A percentile compares a stretch with the other conserved stretches of the same genome.
phyloP scores from a whole-genome alignment of 2,797 vertebrate genomes.

The Peromyscus attwateri region DNA sequence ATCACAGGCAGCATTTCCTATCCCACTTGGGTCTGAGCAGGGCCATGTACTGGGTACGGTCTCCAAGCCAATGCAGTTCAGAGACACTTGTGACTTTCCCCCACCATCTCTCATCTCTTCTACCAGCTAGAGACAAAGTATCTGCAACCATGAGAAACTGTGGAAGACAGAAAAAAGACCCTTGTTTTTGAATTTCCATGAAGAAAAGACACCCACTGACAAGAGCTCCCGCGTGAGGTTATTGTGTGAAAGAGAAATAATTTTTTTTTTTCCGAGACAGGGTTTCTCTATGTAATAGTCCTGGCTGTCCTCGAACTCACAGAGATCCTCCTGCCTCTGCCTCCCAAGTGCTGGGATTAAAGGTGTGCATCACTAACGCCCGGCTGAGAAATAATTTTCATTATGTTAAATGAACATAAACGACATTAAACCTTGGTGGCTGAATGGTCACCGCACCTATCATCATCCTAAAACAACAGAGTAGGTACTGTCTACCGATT shows the following conservation, averaged over 20 bases:
- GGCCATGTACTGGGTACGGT: not conserved
- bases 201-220: not conserved
- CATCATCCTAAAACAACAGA: not conserved
- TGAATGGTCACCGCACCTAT: not conserved
- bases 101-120: not conserved
- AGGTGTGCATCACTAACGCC: not conserved
- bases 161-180: not conserved
- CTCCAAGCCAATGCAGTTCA: not conserved
- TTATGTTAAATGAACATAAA: not conserved
- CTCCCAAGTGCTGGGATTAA: not conserved
- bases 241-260: not conserved
- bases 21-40: not conserved
- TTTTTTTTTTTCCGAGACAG: not conserved
- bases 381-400: not conserved
- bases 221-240: not conserved
- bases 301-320: not conserved
- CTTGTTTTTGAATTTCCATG: not conserved
- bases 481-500: constrained; percentile 15
- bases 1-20: not conserved
- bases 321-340: not conserved
- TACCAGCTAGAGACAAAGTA: not conserved
- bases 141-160: not conserved
- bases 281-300: not conserved
- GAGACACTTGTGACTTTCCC: not conserved
- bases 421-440: not conserved